Conservation (phyloP, 1,140 invertebrate species). For the Papilio glaucus region DNA sequence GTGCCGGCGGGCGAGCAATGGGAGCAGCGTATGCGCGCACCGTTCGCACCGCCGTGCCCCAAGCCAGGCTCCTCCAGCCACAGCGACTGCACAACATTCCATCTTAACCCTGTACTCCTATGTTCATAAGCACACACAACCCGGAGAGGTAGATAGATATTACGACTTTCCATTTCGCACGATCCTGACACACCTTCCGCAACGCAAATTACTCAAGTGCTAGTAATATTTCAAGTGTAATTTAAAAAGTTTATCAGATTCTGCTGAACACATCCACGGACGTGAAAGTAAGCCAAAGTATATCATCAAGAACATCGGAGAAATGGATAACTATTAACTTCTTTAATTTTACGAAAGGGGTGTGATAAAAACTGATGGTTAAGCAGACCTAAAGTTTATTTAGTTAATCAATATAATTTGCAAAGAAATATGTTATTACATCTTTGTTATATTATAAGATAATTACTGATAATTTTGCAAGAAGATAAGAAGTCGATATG, state of each 20-base stretch:
- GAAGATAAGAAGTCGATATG: neutral
- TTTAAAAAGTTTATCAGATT: too few relatives aligned
- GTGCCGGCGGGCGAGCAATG: constrained; percentile 76
- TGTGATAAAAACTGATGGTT: neutral
- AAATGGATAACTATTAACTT: neutral
- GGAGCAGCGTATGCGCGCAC: constrained; percentile 72
- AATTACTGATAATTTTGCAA: neutral
- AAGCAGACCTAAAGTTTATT: too few relatives aligned
- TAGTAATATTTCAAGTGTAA: too few relatives aligned
- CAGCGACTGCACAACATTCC: constrained; percentile 85
- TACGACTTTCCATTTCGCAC: neutral
- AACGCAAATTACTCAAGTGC: too few relatives aligned
- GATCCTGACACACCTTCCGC: too few relatives aligned
- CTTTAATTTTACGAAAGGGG: neutral
- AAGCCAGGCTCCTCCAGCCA: constrained; percentile 85
- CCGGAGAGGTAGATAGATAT: neutral
- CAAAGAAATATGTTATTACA: too few relatives aligned
- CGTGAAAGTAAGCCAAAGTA: too few relatives aligned
- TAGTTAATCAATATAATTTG: too few relatives aligned
- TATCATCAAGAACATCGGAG: neutral
- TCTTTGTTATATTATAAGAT: neutral
- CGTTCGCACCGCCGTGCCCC: constrained; percentile 45
- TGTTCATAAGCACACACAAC: neutral
- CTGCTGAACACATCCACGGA: too few relatives aligned
- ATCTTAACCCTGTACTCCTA: constrained; percentile 28